These are phyloP conservation scores for Tanypteryx hageni DNA, from an alignment of 2,888 invertebrate species.

Conservation along the genomic window DNA sequence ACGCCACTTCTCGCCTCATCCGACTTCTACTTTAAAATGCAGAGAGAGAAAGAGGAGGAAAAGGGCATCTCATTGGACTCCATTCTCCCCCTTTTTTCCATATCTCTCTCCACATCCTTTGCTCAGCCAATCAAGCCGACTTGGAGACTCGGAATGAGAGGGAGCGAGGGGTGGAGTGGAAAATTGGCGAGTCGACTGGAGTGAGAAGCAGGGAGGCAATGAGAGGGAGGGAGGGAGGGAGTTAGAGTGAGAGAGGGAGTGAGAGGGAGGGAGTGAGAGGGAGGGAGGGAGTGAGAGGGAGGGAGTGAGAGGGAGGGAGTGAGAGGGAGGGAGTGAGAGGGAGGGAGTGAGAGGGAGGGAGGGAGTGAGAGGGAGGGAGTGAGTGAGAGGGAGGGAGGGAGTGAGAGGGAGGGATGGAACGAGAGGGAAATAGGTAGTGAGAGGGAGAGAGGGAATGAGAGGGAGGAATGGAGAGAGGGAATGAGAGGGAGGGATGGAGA, in stretches of 20 bases:
- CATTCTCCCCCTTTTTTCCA: not conserved
- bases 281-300: not conserved
- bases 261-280: not conserved
- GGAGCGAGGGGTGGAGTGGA: not conserved
- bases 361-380: not conserved
- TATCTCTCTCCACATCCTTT: not conserved
- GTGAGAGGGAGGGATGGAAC: not conserved
- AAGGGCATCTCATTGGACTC: not conserved
- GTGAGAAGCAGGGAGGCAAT: not conserved
- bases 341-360: not conserved
- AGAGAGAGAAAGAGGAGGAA: not conserved
- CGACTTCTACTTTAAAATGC: not conserved
- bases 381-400: not conserved
- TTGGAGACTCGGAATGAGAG: not conserved
- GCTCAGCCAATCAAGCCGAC: constrained; percentile 22
- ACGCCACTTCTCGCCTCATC: not conserved
- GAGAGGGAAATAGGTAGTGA: too few species aligned
- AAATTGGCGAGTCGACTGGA: not conserved
- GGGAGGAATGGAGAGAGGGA: not conserved
- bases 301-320: not conserved
- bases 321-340: not conserved
- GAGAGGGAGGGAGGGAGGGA: not conserved
- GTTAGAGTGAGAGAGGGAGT: not conserved
- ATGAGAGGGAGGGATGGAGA: not conserved
- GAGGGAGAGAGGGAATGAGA: not conserved